A percentile compares a stretch with the other conserved stretches of the same genome.
These are phyloP conservation scores for Plodia interpunctella DNA, from an alignment of 1,140 invertebrate genomes.

Conservation along the genomic window DNA sequence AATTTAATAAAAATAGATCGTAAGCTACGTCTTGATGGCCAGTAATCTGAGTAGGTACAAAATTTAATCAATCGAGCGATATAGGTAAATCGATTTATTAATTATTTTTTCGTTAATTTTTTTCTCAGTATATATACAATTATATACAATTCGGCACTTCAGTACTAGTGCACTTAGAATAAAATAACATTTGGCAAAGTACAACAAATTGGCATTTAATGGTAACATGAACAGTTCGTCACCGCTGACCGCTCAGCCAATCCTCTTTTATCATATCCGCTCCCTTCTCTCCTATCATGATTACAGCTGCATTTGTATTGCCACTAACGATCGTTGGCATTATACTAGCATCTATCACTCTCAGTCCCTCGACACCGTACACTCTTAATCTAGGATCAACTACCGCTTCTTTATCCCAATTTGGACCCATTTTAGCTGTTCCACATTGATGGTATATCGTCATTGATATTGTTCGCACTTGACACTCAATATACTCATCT, in stretches of 20 bases:
- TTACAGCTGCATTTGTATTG: slow-evolving; percentile 90
- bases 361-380: slow-evolving; percentile 85
- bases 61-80: too few relatives aligned
- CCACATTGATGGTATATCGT: slow-evolving; percentile 91
- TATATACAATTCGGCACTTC: neutral
- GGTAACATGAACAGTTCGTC: slow-evolving; percentile 17
- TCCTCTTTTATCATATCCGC: slow-evolving; percentile 88
- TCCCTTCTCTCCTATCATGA: slow-evolving; percentile 93
- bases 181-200: slow-evolving; percentile 9
- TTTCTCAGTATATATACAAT: neutral
- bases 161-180: neutral
- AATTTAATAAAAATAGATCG: too few relatives aligned
- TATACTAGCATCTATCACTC: slow-evolving; percentile 92
- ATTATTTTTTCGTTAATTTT: neutral
- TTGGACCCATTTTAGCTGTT: slow-evolving; percentile 91
- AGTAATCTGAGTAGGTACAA: too few relatives aligned
- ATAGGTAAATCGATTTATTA: neutral
- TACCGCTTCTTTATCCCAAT: slow-evolving; percentile 85
- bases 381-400: slow-evolving; percentile 89
- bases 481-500: slow-evolving; percentile 91
- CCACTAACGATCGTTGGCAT: slow-evolving; percentile 91
- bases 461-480: slow-evolving; percentile 89
- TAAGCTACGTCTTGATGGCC: too few relatives aligned
- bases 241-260: slow-evolving; percentile 75
- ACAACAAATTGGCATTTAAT: slow-evolving; percentile 6